These are phyloP conservation scores for Glyphotaelius pellucidus DNA, from an alignment of 2,888 invertebrate genomes.

Conservation along the genomic window DNA sequence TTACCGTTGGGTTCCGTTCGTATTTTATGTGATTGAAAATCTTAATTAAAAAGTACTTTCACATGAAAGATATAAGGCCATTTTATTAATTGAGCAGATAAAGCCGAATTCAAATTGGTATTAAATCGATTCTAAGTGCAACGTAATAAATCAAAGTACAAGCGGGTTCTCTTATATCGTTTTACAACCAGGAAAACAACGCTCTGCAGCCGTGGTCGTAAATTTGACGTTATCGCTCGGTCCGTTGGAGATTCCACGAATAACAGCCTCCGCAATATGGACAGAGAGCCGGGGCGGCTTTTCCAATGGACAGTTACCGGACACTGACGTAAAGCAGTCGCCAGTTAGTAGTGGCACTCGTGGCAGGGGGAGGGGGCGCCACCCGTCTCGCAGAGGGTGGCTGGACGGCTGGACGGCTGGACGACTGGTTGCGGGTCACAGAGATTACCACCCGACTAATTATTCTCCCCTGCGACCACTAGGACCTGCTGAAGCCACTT, in stretches of 20 bases:
- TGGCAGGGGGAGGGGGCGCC: background rate
- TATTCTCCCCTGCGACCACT: slow-evolving; percentile 24
- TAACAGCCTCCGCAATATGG: background rate
- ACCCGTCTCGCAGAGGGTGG: background rate
- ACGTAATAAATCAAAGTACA: background rate
- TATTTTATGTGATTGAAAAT: background rate
- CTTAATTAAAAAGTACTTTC: background rate
- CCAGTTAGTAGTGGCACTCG: background rate
- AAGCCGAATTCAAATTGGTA: background rate
- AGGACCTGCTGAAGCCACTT: slow-evolving; percentile 28
- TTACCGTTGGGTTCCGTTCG: background rate
- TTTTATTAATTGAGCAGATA: background rate
- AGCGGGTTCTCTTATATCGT: background rate
- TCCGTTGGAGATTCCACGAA: background rate
- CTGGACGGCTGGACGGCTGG: background rate
- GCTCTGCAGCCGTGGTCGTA: background rate
- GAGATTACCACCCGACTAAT: slow-evolving; percentile 35
- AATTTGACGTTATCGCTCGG: background rate
- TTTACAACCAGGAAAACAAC: background rate
- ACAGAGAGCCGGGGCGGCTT: background rate
- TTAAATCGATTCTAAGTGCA: background rate
- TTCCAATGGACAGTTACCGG: background rate
- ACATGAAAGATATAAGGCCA: background rate
- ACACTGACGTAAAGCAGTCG: background rate
- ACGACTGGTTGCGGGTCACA: background rate